These are phyloP conservation scores for Takifugu bimaculatus DNA, from an alignment of 2,113 vertebrate genomes.

Conservation along the genomic window DNA sequence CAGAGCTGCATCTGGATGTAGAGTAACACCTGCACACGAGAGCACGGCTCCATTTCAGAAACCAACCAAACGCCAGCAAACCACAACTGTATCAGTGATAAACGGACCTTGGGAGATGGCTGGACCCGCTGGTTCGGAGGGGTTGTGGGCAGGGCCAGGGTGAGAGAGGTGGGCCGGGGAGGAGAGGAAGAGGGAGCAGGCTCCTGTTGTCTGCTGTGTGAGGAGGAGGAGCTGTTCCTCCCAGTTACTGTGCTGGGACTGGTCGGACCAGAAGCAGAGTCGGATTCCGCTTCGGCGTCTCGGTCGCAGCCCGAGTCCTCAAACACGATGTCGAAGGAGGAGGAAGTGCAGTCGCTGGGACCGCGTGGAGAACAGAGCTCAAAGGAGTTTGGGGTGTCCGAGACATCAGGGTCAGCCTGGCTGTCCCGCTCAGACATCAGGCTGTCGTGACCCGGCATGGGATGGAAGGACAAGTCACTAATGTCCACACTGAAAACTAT, in stretches of 20 bases:
- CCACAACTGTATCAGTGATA: background rate
- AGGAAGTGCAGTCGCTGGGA: slow-evolving; percentile 86
- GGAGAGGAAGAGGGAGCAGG: slow-evolving; percentile 54
- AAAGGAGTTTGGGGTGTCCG: slow-evolving; percentile 72
- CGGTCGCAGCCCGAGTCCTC: slow-evolving; percentile 93
- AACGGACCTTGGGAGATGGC: slow-evolving; percentile 82
- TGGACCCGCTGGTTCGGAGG: slow-evolving; percentile 70
- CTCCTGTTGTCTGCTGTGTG: slow-evolving; percentile 30
- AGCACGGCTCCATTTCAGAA: too few species aligned
- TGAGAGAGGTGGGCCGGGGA: slow-evolving; percentile 85
- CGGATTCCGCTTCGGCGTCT: slow-evolving; percentile 56
- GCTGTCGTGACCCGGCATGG: slow-evolving; percentile 77
- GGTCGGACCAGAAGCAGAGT: slow-evolving; percentile 39
- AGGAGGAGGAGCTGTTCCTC: slow-evolving; percentile 48
- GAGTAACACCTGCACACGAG: slow-evolving; percentile 79
- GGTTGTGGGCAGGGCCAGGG: slow-evolving; percentile 74
- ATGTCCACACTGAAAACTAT: slow-evolving; percentile 7
- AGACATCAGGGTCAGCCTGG: slow-evolving; percentile 75
- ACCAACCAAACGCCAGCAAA: background rate
- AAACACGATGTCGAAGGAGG: slow-evolving; percentile 91
- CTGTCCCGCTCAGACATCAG: slow-evolving; percentile 77
- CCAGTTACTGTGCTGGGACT: slow-evolving; percentile 26
- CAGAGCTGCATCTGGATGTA: slow-evolving; percentile 99
- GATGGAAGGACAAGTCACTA: slow-evolving; percentile 57
- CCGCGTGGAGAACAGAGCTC: slow-evolving; percentile 76